Conservation (phyloP, 2,797 vertebrate species). For the Anguilla obscura region DNA sequence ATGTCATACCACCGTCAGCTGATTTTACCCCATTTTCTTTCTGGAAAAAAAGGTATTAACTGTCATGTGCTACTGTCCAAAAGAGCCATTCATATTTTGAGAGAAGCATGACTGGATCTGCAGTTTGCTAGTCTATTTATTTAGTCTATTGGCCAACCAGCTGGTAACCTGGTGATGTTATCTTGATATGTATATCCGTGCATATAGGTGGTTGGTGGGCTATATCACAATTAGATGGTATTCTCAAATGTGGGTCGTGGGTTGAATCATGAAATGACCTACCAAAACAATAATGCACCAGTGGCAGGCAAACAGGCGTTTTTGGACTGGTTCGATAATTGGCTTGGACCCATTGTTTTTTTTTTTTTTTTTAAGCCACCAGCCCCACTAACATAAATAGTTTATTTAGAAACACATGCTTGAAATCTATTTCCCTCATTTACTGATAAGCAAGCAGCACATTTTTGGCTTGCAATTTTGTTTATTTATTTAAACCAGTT, state of each 20-base stretch:
- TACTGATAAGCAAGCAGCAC: not conserved
- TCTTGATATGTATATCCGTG: not conserved
- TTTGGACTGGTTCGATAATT: not conserved
- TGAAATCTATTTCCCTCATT: not conserved
- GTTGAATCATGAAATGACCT: not conserved
- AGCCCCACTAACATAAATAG: not conserved
- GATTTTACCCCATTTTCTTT: not conserved
- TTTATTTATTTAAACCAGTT: not conserved
- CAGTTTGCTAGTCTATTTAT: not conserved
- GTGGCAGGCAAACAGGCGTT: not conserved
- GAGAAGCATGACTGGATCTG: constrained; percentile 2
- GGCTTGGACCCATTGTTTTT: not conserved
- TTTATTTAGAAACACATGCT: not conserved
- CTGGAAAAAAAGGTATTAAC: constrained; percentile 22
- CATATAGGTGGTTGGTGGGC: not conserved
- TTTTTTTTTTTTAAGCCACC: not conserved
- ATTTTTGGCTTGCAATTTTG: not conserved
- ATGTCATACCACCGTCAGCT: not conserved
- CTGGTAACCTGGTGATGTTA: not conserved
- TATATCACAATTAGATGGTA: not conserved
- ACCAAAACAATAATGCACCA: not conserved
- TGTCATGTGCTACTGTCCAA: not conserved
- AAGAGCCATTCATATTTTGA: not conserved
- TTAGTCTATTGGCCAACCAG: not conserved
- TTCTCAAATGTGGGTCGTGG: not conserved